Evolutionary conservation across 2,797 vertebrate genomes (phyloP), one percentile per base, ranked within the genome.

Genomic region (Helostoma temminkii): DNA sequence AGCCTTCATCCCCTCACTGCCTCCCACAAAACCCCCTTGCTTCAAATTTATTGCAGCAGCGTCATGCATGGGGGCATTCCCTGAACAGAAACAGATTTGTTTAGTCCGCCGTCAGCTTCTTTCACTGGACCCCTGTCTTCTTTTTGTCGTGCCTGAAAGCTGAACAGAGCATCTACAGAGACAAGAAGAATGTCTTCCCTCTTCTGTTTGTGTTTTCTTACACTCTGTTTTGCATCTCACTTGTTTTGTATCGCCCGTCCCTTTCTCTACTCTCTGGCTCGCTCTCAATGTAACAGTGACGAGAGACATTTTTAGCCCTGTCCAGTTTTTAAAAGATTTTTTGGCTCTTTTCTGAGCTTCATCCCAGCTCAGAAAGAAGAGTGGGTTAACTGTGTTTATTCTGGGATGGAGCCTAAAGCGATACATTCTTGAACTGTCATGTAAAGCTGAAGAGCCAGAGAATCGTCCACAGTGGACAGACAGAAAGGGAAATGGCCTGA

Each of bases 51-150:
- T 82, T 65, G 59, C 76, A 49, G 55, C 71, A 70, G 73, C 28
- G 76, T 90, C 89, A 88, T 86, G 88, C 88, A 90, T 89, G 87
- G 85, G 80, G 90, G 77, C 76, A 74, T 89, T 90, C 80, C 65
- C 47, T 88, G 85, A 93, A 92, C 91, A 93, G 83, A 83, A 91
- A 90, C 92, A 92, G 88, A 91, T 93, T 94, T 86, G 88, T 92
- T 91, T 86, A 73, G 88, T 74, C 83, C 52, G 42, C 78, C 18
- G 42, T 87, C 85, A 64, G 85, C 82, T 85, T 89, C 77, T 83
- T 86, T 88, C 81, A 76, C 45, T 63, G 74, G 72, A 81, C 74
- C 75, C 70, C 63, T 63, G 37, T 72, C 56, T 74, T 69, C 78
- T 74, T 80, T 84, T 52, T 58, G 70, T 76, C 58, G 68, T 66